Conservation (phyloP, 1,140 invertebrate genomes). For the Drosophila nikananu region DNA sequence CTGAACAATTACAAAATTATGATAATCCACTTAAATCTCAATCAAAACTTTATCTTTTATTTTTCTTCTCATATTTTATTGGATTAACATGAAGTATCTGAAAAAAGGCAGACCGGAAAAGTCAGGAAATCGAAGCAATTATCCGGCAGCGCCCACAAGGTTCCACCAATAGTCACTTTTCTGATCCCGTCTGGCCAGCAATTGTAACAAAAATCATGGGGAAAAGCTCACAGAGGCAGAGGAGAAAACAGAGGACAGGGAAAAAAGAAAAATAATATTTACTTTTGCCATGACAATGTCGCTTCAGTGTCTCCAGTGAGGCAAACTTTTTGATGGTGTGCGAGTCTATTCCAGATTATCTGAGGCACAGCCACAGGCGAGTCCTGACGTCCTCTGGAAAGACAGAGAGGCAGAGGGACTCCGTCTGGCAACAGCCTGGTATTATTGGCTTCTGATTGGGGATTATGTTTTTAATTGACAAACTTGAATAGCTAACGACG, state of each 20-base stretch:
- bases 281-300: slow-evolving; percentile 82
- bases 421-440: slow-evolving; percentile 56
- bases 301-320: slow-evolving; percentile 25
- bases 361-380: slow-evolving; percentile 22
- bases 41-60: slow-evolving; percentile 58
- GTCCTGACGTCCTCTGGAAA: neutral
- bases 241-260: slow-evolving; percentile 9
- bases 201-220: slow-evolving; percentile 50
- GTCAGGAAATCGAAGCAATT: slow-evolving; percentile 77
- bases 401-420: neutral
- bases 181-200: slow-evolving; percentile 36
- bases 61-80: slow-evolving; percentile 5
- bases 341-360: slow-evolving; percentile 59
- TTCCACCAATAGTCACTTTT: slow-evolving; percentile 43
- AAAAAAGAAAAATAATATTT: slow-evolving; percentile 73
- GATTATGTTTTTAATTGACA: slow-evolving; percentile 84
- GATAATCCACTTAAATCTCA: slow-evolving; percentile 68
- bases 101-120: slow-evolving; percentile 39
- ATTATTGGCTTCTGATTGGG: slow-evolving; percentile 83
- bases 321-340: slow-evolving; percentile 64
- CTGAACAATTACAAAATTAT: slow-evolving; percentile 53
- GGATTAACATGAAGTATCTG: slow-evolving; percentile 32
- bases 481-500: slow-evolving; percentile 83
- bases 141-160: slow-evolving; percentile 48
- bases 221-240: slow-evolving; percentile 5